Conservation (phyloP, 2,888 invertebrate species). For the Operophtera brumata region DNA sequence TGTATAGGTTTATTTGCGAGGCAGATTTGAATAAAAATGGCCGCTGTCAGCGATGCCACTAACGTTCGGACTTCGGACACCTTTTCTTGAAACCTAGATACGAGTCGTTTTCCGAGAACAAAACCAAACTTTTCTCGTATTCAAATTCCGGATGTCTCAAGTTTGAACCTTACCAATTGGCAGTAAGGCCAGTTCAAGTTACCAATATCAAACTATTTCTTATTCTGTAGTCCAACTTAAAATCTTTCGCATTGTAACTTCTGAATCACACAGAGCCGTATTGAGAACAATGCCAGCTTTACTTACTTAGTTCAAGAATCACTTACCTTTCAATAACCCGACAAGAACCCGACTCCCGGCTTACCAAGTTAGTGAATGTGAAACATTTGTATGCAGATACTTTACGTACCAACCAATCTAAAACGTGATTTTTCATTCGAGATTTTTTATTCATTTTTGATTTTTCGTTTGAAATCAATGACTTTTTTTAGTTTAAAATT, state of each 20-base stretch:
- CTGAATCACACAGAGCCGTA: constrained; percentile 41
- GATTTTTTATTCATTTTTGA: too few relatives aligned
- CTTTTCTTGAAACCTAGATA: too few relatives aligned
- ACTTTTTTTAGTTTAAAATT: too few relatives aligned
- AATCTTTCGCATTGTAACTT: constrained; percentile 13
- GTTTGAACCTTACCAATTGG: not conserved
- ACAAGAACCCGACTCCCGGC: constrained; percentile 19
- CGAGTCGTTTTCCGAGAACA: not conserved
- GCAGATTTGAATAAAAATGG: too few relatives aligned
- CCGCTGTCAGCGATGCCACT: too few relatives aligned
- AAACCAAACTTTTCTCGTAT: not conserved
- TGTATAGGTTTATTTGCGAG: too few relatives aligned
- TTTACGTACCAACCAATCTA: not conserved
- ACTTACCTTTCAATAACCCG: constrained; percentile 43
- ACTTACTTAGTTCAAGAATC: constrained; percentile 35
- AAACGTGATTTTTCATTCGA: too few relatives aligned
- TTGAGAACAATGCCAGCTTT: constrained; percentile 49
- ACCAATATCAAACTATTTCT: not conserved
- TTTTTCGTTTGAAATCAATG: too few relatives aligned
- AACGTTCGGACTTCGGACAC: too few relatives aligned
- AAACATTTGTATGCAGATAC: constrained; percentile 34
- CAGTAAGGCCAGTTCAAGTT: not conserved
- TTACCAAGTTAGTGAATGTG: constrained; percentile 30
- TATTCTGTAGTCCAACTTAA: constrained; percentile 6
- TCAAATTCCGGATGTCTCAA: not conserved